Percentiles rank a stretch among this genome's conserved stretches.
Conservation (phyloP, 2,797 vertebrate genomes). For the Taeniopygia guttata region DNA sequence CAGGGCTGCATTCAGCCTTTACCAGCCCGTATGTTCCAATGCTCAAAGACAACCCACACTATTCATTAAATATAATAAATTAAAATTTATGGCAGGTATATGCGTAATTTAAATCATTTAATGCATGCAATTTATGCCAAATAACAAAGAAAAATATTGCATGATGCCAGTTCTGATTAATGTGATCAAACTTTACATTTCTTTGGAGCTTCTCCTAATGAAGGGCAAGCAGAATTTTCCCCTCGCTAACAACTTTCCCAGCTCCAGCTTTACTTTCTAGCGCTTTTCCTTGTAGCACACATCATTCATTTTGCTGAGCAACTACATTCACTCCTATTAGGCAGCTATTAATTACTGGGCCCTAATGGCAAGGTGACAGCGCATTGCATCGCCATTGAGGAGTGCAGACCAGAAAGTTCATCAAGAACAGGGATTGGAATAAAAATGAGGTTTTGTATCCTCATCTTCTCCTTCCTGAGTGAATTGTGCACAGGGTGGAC, state of each 20-base stretch:
- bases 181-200: conserved; percentile 35
- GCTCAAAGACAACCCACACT: background rate
- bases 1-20: background rate
- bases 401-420: conserved; percentile 6
- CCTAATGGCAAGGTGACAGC: conserved; percentile 59
- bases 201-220: conserved; percentile 67
- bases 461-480: background rate
- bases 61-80: conserved; percentile 34
- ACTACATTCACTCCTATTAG: conserved; percentile 54
- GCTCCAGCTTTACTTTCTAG: conserved; percentile 45
- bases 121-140: conserved; percentile 47
- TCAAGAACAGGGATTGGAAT: background rate
- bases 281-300: conserved; percentile 30
- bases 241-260: conserved; percentile 41
- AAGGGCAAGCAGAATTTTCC: conserved; percentile 66
- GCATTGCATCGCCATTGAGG: background rate
- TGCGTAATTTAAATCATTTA: conserved; percentile 48
- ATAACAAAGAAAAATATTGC: conserved; percentile 49
- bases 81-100: conserved; percentile 39
- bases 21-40: background rate
- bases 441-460: background rate
- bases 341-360: conserved; percentile 61
- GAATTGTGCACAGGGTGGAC: fast-evolving
- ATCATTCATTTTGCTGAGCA: conserved; percentile 64
- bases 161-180: conserved; percentile 58